Conservation (phyloP, 2,888 invertebrate species). For the Gonocerus acuteangulatus region DNA sequence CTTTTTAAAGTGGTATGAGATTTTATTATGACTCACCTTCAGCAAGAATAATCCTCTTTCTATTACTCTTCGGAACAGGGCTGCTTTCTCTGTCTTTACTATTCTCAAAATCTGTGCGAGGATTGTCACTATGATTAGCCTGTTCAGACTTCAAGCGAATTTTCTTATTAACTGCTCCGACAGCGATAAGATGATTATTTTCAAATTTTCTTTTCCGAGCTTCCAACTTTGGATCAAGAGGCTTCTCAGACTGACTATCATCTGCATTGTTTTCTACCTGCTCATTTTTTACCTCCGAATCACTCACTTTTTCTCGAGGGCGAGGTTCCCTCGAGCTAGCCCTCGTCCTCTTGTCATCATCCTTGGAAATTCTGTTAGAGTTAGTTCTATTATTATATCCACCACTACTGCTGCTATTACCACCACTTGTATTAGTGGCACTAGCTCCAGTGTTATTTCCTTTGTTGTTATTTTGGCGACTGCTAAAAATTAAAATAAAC, state of each 20-base stretch:
- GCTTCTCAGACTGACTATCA: not conserved
- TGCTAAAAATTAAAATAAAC: not conserved
- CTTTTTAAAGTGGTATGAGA: no score
- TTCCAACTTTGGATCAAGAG: slow-evolving; percentile 47
- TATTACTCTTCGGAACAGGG: not conserved
- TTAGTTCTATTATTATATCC: no score
- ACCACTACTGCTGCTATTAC: not conserved
- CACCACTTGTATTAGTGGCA: not conserved
- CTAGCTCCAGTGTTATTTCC: not conserved
- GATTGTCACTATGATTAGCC: not conserved
- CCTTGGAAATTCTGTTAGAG: not conserved
- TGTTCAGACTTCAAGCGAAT: slow-evolving; percentile 44
- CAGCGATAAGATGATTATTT: slow-evolving; percentile 44
- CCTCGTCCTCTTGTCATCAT: not conserved
- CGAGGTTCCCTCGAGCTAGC: not conserved
- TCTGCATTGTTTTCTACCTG: not conserved
- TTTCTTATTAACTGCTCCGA: slow-evolving; percentile 47
- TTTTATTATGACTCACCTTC: not conserved
- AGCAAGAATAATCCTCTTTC: not conserved
- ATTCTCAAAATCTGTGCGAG: not conserved
- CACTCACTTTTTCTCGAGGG: not conserved
- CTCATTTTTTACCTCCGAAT: not conserved
- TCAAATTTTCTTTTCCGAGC: slow-evolving; percentile 51
- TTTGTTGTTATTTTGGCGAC: not conserved
- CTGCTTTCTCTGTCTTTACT: not conserved